These are phyloP conservation scores for Sycophila texana DNA, from an alignment of 2,888 invertebrate species.

Conservation along the genomic window DNA sequence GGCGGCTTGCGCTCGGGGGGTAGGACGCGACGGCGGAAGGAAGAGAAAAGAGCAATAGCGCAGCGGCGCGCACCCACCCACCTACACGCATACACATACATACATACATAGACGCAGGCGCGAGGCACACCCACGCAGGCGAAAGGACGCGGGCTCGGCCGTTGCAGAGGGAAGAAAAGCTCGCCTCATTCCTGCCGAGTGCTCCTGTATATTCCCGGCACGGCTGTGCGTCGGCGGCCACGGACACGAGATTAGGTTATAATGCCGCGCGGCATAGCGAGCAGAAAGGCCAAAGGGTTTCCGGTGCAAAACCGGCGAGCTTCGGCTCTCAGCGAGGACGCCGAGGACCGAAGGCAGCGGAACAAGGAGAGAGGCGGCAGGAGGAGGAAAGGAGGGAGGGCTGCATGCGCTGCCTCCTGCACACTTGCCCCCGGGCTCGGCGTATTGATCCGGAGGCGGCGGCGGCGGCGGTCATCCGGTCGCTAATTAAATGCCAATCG, in stretches of 20 bases:
- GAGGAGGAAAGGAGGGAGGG: slow-evolving; percentile 61
- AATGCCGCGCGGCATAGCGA: slow-evolving; percentile 11
- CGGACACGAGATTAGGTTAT: slow-evolving; percentile 67
- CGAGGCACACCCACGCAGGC: background rate
- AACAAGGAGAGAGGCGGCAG: slow-evolving; percentile 50
- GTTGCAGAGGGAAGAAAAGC: slow-evolving; percentile 36
- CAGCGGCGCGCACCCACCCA: slow-evolving; percentile 12
- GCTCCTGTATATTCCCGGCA: slow-evolving; percentile 72
- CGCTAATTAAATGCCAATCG: slow-evolving; percentile 76
- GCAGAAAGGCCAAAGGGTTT: slow-evolving; percentile 58
- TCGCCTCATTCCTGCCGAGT: slow-evolving; percentile 70
- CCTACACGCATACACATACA: slow-evolving; percentile 32
- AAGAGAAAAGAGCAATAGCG: slow-evolving; percentile 44
- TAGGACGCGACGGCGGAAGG: slow-evolving; percentile 17
- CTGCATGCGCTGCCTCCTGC: slow-evolving; percentile 71
- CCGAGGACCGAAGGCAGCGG: slow-evolving; percentile 22
- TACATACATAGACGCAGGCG: no score
- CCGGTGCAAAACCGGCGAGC: slow-evolving; percentile 29
- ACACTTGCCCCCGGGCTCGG: slow-evolving; percentile 73
- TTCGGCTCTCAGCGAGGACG: slow-evolving; percentile 3
- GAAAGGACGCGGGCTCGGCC: background rate
- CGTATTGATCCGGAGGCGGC: slow-evolving; percentile 76
- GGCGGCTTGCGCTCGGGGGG: no score
- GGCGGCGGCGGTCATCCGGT: slow-evolving; percentile 73
- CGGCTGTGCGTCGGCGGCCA: slow-evolving; percentile 58